phyloP scores from a whole-genome alignment of 2,113 vertebrate genomes.

The Semnopithecus entellus region DNA sequence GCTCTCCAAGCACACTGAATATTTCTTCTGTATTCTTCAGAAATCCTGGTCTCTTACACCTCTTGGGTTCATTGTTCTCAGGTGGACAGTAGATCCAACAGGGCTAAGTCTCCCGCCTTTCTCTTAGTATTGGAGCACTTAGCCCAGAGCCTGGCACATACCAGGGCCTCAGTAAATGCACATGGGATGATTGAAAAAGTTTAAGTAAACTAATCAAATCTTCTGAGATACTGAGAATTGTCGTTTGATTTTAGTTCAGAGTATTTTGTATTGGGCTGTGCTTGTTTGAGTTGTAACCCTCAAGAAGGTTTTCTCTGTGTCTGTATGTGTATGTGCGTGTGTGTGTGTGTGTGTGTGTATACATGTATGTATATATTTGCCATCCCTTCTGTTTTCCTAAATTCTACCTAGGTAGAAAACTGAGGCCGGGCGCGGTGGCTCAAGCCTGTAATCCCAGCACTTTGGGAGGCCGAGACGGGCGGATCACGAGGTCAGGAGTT shows the following conservation, averaged over 20 bases:
- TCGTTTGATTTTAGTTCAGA: neutral
- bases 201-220: neutral
- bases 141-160: neutral
- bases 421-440: neutral
- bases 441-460: too few species aligned
- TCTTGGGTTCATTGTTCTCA: neutral
- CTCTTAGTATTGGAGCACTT: neutral
- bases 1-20: neutral
- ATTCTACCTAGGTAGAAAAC: neutral
- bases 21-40: neutral
- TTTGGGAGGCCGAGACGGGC: too few species aligned
- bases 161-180: neutral
- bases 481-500: too few species aligned
- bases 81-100: neutral
- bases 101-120: neutral
- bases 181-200: neutral
- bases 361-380: neutral
- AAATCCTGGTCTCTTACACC: too few species aligned
- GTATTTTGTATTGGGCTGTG: neutral
- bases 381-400: neutral
- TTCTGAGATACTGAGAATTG: neutral
- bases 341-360: rapidly evolving
- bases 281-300: neutral
- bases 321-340: too few species aligned
- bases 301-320: neutral